Evolutionary conservation across 2,888 invertebrate genomes (phyloP), one percentile per base, ranked within the genome.

Genomic region (Perizoma affinitatum): DNA sequence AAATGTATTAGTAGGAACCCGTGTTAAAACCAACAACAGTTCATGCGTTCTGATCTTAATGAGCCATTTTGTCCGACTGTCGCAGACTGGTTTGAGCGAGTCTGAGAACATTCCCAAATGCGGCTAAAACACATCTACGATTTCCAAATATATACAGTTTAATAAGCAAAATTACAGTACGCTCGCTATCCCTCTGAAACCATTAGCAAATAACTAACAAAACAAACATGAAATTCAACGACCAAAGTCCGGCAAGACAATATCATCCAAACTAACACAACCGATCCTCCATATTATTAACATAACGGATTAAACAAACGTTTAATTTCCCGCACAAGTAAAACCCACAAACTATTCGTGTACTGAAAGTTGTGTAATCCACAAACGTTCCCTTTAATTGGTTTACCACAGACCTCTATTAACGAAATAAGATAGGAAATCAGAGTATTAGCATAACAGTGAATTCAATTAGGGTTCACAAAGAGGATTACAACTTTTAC

Each of bases 401-500:
- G 89, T 90, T 90, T 87, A 90, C 88, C 88, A 85, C 89, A 86
- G 86, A 86, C 89, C 91, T 88, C 91, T 90, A 91, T 91, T 91
- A 92, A 90, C 90, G 84, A 90, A 90, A 91, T 91, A 91, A 91
- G 90, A 91, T 91, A 90, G 89, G 90, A 90, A 91, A 91, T 91
- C 90, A 91, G 86, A 88, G 90, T 90, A 92, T 92, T 92, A 91
- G 88, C 92, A 92, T 92, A 91, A 91, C 91, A 91, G 90, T 87
- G 84, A 90, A 91, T 92, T 91, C 91, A 90, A 92, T 92, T 92
- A 90, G 87, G 87, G 85, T 84, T 81, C 85, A 91, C 91, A 92
- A 91, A 92, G 90, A 90, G 91, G 90, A 92, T 92, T 91, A 92
- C 88, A 91, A 91, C 90, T 91, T 92, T 90, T 88, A 91, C 89